phyloP scores from a whole-genome alignment of 2,797 vertebrate species.

The Rhinoraja longicauda region DNA sequence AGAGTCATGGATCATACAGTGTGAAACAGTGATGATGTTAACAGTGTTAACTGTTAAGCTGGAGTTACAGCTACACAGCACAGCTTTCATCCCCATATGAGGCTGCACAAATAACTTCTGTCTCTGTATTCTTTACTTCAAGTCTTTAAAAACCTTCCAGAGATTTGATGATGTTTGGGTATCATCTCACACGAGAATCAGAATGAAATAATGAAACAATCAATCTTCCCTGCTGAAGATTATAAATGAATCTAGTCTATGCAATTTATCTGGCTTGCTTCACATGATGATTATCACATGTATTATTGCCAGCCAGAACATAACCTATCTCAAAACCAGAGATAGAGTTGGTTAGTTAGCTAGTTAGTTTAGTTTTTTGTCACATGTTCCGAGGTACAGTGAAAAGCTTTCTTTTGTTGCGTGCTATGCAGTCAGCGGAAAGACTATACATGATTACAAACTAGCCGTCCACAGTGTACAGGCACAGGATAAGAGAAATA shows the following conservation, averaged over 20 bases:
- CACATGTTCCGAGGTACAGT: no score
- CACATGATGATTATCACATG: neutral
- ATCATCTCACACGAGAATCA: neutral
- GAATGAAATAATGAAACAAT: neutral
- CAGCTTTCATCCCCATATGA: neutral
- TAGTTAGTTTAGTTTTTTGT: no score
- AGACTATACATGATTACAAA: no score
- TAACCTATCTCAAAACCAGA: neutral
- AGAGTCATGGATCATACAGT: neutral
- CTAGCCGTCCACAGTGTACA: no score
- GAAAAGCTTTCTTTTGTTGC: no score
- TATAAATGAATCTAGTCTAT: neutral
- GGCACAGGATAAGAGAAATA: no score
- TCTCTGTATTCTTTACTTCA: neutral
- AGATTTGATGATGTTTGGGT: neutral
- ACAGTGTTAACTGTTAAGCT: neutral
- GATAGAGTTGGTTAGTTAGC: no score
- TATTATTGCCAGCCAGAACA: no score
- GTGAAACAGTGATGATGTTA: no score
- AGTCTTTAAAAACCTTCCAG: neutral
- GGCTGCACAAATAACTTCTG: neutral
- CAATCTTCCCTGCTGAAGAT: neutral
- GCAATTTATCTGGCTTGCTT: neutral
- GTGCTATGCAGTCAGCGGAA: no score
- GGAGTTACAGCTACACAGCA: neutral